A percentile compares a stretch with the other conserved stretches of the same genome.
These are phyloP conservation scores for Montipora sp. DNA, from an alignment of 64 coral and sea anemone genomes.

Conservation along the genomic window DNA sequence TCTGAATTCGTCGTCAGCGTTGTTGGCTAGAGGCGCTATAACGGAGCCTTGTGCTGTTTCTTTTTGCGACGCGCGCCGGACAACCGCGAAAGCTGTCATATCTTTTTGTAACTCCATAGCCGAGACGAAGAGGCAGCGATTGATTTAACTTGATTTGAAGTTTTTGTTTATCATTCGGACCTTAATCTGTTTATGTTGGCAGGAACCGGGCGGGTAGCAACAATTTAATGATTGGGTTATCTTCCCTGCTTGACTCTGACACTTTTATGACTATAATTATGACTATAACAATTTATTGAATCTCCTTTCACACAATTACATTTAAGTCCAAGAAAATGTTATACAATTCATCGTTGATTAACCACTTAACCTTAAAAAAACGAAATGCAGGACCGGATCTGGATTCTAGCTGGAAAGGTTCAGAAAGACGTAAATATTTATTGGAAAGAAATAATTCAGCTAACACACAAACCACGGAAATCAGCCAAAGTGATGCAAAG, in stretches of 20 bases:
- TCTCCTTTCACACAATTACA: too few relatives aligned
- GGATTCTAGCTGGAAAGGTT: background rate
- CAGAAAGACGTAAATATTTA: too few relatives aligned
- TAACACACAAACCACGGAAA: too few relatives aligned
- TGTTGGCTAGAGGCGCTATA: background rate
- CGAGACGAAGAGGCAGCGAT: background rate
- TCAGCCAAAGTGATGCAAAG: too few relatives aligned
- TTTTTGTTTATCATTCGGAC: background rate
- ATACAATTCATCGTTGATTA: too few relatives aligned
- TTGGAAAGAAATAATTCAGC: too few relatives aligned
- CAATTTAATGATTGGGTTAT: background rate
- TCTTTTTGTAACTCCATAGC: background rate
- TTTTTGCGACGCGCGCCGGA: background rate
- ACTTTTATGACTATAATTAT: too few relatives aligned
- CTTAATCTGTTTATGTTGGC: background rate
- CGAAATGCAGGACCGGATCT: too few relatives aligned
- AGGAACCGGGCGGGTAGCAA: too few relatives aligned
- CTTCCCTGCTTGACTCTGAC: background rate
- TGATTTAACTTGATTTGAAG: background rate
- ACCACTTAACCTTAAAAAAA: too few relatives aligned
- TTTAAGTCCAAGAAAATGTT: too few relatives aligned
- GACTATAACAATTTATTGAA: too few relatives aligned
- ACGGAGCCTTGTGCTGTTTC: background rate
- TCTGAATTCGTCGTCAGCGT: background rate
- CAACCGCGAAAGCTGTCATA: conserved; percentile 32